Percentiles rank a stretch among this genome's conserved stretches.
Conservation (phyloP, 2,113 vertebrate species). For the Verasper variegatus region DNA sequence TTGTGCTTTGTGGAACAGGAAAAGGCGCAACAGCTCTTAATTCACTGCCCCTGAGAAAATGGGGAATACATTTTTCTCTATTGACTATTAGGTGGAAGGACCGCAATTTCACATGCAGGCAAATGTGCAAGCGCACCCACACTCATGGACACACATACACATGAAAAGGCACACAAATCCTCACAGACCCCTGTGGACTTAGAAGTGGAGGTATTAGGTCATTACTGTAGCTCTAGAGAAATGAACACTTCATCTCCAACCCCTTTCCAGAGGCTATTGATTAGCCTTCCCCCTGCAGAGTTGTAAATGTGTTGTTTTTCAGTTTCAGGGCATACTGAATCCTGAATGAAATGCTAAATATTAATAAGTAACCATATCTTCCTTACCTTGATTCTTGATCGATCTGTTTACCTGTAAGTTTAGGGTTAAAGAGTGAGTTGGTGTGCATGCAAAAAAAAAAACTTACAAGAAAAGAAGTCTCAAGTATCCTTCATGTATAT, state of each 20-base stretch:
- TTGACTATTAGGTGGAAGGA: slow-evolving; percentile 45
- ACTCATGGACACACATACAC: neutral
- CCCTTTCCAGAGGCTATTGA: slow-evolving; percentile 49
- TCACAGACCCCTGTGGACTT: slow-evolving; percentile 26
- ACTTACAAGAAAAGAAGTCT: neutral
- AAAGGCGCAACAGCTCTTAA: slow-evolving; percentile 30
- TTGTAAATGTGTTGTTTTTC: slow-evolving; percentile 25
- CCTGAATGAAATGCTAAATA: slow-evolving; percentile 26
- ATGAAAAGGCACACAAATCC: slow-evolving; percentile 17
- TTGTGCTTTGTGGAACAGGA: slow-evolving; percentile 34
- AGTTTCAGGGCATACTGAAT: slow-evolving; percentile 16
- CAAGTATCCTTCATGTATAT: neutral
- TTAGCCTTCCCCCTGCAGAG: slow-evolving; percentile 31
- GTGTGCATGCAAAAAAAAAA: neutral
- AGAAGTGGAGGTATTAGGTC: slow-evolving; percentile 36
- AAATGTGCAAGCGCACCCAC: slow-evolving; percentile 21
- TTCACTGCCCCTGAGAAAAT: slow-evolving; percentile 31
- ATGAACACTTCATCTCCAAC: slow-evolving; percentile 55
- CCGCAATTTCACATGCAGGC: slow-evolving; percentile 39
- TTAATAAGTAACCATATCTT: slow-evolving; percentile 14
- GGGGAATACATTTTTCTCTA: slow-evolving; percentile 48
- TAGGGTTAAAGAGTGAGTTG: neutral
- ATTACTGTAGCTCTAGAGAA: slow-evolving; percentile 64
- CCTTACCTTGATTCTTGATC: neutral
- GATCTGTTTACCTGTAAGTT: neutral